phyloP scores from a whole-genome alignment of 2,113 vertebrate genomes.

The Ptyas mucosa region DNA sequence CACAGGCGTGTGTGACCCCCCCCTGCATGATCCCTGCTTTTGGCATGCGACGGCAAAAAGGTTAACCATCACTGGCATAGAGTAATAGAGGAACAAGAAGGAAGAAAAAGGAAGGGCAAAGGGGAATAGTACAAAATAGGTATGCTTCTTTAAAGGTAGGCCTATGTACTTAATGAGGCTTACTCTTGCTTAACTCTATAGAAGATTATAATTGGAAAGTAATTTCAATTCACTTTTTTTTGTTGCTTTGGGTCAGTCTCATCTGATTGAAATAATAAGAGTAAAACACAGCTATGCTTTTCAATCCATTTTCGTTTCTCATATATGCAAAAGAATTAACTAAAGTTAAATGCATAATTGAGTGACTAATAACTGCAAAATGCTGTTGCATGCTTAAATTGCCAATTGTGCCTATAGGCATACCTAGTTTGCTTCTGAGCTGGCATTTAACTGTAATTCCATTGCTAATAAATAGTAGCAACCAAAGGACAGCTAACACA shows the following conservation, averaged over 20 bases:
- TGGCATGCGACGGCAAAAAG: no score
- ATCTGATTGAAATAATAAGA: not conserved
- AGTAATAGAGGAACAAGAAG: not conserved
- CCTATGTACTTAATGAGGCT: not conserved
- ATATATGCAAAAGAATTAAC: not conserved
- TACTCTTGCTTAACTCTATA: not conserved
- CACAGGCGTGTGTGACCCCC: no score
- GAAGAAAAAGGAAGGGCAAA: not conserved
- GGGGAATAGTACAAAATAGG: not conserved
- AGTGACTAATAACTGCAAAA: slow-evolving; percentile 28
- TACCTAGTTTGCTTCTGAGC: not conserved
- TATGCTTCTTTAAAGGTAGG: not conserved
- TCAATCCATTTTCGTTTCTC: slow-evolving; percentile 13
- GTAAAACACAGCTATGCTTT: not conserved
- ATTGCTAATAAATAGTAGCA: slow-evolving; percentile 9
- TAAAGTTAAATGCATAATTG: slow-evolving; percentile 34
- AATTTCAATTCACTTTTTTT: not conserved
- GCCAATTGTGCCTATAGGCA: not conserved
- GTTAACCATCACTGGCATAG: no score
- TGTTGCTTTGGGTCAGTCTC: not conserved
- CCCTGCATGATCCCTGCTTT: no score
- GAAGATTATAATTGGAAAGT: not conserved
- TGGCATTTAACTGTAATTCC: not conserved
- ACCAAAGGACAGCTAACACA: not conserved
- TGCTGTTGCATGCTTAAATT: slow-evolving; percentile 15